These are phyloP conservation scores for Magallana angulata DNA, from an alignment of 1,140 invertebrate species.

Conservation along the genomic window DNA sequence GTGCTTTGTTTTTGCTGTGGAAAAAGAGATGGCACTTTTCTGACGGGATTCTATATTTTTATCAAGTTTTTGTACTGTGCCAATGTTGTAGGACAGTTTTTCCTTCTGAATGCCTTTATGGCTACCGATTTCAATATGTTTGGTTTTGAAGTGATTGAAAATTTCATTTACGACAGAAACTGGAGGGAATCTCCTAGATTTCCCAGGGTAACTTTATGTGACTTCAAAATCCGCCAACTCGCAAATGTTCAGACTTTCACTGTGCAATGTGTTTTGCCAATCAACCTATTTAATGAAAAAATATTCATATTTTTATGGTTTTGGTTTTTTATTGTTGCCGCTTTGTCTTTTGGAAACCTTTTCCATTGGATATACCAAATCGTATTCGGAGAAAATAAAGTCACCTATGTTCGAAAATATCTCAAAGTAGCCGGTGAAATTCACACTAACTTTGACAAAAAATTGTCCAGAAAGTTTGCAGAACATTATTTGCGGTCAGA, in stretches of 20 bases:
- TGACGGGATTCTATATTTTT: constrained; percentile 80
- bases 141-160: constrained; percentile 79
- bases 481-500: constrained; percentile 74
- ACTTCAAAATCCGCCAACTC: constrained; percentile 81
- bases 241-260: constrained; percentile 72
- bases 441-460: constrained; percentile 61
- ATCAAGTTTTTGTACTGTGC: constrained; percentile 71
- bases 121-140: constrained; percentile 74
- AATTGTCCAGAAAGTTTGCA: constrained; percentile 68
- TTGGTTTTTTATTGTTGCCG: constrained; percentile 79
- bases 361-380: constrained; percentile 65
- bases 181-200: constrained; percentile 79
- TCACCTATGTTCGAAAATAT: constrained; percentile 72
- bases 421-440: constrained; percentile 59
- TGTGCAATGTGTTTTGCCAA: constrained; percentile 81
- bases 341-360: constrained; percentile 71
- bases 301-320: constrained; percentile 82
- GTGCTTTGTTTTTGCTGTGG: constrained; percentile 75
- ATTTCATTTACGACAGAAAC: constrained; percentile 75
- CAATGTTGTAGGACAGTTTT: constrained; percentile 76
- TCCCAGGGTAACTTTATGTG: constrained; percentile 81
- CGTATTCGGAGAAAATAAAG: constrained; percentile 62
- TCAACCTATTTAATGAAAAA: constrained; percentile 82
- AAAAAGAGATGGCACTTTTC: constrained; percentile 80
- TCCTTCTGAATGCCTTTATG: constrained; percentile 75